phyloP scores from a whole-genome alignment of 2,113 vertebrate species.

The Vidua chalybeata region DNA sequence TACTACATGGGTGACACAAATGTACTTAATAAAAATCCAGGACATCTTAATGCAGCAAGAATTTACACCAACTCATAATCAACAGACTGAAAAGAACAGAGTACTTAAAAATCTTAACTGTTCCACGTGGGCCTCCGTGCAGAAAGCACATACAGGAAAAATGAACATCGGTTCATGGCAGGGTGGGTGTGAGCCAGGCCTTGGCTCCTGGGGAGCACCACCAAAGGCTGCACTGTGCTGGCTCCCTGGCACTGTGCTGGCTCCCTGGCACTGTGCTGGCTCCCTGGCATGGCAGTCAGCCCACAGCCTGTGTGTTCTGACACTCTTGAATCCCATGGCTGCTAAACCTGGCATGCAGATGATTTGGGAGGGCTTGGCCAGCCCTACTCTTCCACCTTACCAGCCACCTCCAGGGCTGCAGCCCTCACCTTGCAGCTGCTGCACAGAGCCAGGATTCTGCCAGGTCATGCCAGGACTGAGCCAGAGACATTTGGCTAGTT shows the following conservation, averaged over 20 bases:
- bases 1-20: not conserved
- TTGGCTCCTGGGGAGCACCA: not conserved
- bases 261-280: not conserved
- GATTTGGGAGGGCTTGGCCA: not conserved
- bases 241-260: too few relatives aligned
- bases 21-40: not conserved
- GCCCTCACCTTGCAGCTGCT: not conserved
- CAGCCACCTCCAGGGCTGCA: fast-evolving
- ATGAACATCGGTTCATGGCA: not conserved
- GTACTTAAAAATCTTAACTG: not conserved
- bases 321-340: not conserved
- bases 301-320: fast-evolving
- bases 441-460: not conserved
- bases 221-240: not conserved
- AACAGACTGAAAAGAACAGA: not conserved
- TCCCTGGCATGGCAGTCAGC: not conserved
- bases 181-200: not conserved
- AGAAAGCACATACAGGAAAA: not conserved
- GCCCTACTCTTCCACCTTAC: not conserved
- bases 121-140: not conserved
- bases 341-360: not conserved
- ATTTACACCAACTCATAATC: not conserved
- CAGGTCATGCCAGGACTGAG: not conserved
- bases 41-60: not conserved
- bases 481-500: not conserved